phyloP scores from a whole-genome alignment of 2,113 vertebrate species.

The Pseudorasbora parva region DNA sequence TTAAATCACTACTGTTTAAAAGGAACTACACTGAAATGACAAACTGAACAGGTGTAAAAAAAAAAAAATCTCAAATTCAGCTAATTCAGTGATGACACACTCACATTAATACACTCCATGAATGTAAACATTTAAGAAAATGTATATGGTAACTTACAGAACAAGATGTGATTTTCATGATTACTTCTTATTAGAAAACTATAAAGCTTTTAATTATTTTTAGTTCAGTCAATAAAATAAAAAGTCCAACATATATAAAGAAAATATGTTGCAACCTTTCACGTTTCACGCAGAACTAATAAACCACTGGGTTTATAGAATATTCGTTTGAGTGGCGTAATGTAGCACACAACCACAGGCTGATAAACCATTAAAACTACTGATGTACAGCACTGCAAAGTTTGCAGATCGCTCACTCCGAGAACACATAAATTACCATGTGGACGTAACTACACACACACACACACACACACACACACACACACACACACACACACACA shows the following conservation, averaged over 20 bases:
- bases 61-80: background rate
- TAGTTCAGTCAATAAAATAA: background rate
- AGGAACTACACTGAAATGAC: background rate
- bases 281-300: constrained; percentile 36
- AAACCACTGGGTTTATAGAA: constrained; percentile 29
- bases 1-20: constrained; percentile 5
- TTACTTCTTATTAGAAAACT: background rate
- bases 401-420: constrained; percentile 41
- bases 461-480: constrained; percentile 46
- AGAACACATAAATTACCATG: constrained; percentile 45
- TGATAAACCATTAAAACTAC: constrained; percentile 39
- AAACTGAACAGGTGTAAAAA: constrained; percentile 16
- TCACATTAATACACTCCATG: background rate
- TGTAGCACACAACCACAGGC: constrained; percentile 43
- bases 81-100: background rate
- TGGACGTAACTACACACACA: constrained; percentile 39
- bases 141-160: background rate
- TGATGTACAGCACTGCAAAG: constrained; percentile 48
- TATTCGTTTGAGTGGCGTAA: constrained; percentile 30
- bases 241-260: constrained; percentile 7
- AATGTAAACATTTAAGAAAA: background rate
- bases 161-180: background rate
- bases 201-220: background rate
- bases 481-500: constrained; percentile 32
- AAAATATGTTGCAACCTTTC: background rate